phyloP scores from a whole-genome alignment of 2,888 invertebrate genomes.

The Iphiclides podalirius region DNA sequence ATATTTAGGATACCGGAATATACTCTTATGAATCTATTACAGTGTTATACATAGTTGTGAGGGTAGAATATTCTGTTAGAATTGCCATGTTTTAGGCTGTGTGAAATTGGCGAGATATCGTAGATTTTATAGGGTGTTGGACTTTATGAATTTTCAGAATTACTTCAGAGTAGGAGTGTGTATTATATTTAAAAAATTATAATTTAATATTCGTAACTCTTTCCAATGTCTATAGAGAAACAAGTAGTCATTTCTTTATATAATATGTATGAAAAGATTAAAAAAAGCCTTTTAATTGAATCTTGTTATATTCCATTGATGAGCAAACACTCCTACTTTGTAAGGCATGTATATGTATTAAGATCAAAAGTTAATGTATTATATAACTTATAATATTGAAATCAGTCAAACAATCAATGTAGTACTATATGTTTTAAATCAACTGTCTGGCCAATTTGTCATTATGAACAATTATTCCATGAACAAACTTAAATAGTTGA shows the following conservation, averaged over 20 bases:
- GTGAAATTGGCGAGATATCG: constrained; percentile 6
- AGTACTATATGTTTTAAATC: background rate
- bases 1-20: constrained; percentile 1
- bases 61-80: background rate
- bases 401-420: background rate
- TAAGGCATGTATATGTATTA: background rate
- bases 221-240: no score
- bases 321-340: background rate
- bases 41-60: background rate
- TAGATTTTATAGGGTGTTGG: background rate
- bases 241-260: no score
- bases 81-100: constrained; percentile 16
- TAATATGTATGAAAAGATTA: no score
- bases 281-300: no score
- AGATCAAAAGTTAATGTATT: background rate
- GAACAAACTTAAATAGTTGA: constrained; percentile 2
- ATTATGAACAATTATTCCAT: background rate
- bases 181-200: no score
- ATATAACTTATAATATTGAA: background rate
- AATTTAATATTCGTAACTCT: no score
- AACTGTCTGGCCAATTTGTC: background rate
- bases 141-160: background rate
- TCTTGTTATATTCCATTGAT: background rate
- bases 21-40: constrained; percentile 1
- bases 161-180: background rate